phyloP scores from a whole-genome alignment of 2,888 invertebrate species.

The Monopis laevigella region DNA sequence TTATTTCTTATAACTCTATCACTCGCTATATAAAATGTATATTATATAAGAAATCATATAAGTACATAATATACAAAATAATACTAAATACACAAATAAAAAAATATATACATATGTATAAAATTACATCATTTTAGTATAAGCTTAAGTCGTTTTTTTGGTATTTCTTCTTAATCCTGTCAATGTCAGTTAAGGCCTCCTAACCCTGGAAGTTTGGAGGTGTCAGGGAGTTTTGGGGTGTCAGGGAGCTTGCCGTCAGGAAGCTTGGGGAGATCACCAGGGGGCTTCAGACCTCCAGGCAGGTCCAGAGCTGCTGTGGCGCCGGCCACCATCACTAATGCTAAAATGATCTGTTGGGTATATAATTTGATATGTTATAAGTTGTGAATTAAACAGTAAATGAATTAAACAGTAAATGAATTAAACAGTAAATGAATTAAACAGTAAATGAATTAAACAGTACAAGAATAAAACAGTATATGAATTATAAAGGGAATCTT shows the following conservation, averaged over 20 bases:
- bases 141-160: neutral
- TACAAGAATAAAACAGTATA: too few species aligned
- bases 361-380: too few species aligned
- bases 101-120: too few species aligned
- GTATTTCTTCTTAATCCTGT: neutral
- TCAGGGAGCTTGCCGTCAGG: conserved; percentile 21
- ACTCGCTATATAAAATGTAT: neutral
- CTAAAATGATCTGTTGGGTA: conserved; percentile 18
- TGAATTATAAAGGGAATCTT: too few species aligned
- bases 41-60: too few species aligned
- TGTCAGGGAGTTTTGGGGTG: conserved; percentile 17
- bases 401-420: too few species aligned
- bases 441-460: too few species aligned
- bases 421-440: too few species aligned
- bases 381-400: too few species aligned
- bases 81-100: too few species aligned
- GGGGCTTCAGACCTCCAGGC: conserved; percentile 25
- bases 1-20: neutral
- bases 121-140: too few species aligned
- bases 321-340: conserved; percentile 34
- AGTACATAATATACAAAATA: too few species aligned
- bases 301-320: conserved; percentile 26
- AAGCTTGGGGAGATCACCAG: conserved; percentile 22
- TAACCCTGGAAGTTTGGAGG: conserved; percentile 17
- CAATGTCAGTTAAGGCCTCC: conserved; percentile 4